phyloP scores from a whole-genome alignment of 2,113 vertebrate species.

The Protomyctophum bolini region DNA sequence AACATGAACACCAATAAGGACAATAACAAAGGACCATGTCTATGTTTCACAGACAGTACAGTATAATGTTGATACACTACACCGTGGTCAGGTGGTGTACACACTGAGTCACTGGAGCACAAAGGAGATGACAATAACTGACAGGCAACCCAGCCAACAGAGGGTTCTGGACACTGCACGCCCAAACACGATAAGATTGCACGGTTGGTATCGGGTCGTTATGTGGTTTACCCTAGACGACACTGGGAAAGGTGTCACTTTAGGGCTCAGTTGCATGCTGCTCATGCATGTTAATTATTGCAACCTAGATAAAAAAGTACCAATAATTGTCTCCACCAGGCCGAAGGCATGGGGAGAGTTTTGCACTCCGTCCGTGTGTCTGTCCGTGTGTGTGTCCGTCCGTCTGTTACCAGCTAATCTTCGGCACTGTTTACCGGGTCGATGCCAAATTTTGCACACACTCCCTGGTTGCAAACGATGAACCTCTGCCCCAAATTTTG shows the following conservation, averaged over 20 bases:
- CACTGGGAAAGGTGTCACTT: slow-evolving; percentile 70
- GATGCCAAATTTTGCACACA: too few relatives aligned
- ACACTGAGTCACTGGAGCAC: slow-evolving; percentile 62
- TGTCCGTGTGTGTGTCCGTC: too few relatives aligned
- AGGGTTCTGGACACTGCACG: slow-evolving; percentile 51
- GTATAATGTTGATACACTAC: slow-evolving; percentile 53
- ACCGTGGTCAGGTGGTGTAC: slow-evolving; percentile 75
- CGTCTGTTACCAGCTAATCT: too few relatives aligned
- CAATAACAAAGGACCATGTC: slow-evolving; percentile 32
- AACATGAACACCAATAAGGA: slow-evolving; percentile 1
- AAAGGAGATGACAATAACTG: slow-evolving; percentile 67
- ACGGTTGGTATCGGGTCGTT: slow-evolving; percentile 71
- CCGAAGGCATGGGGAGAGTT: neutral
- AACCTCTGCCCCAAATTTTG: too few relatives aligned
- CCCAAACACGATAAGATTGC: slow-evolving; percentile 72
- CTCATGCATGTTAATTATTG: slow-evolving; percentile 65
- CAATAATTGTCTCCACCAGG: neutral
- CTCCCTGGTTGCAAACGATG: too few relatives aligned
- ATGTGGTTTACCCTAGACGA: slow-evolving; percentile 60
- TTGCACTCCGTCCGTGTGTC: too few relatives aligned
- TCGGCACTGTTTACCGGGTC: too few relatives aligned
- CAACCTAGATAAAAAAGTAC: slow-evolving; percentile 34
- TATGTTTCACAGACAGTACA: slow-evolving; percentile 29
- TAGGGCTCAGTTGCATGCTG: slow-evolving; percentile 45
- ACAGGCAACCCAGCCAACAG: slow-evolving; percentile 50